phyloP scores from a whole-genome alignment of 2,113 vertebrate genomes.

The Nannobrachium achirus region DNA sequence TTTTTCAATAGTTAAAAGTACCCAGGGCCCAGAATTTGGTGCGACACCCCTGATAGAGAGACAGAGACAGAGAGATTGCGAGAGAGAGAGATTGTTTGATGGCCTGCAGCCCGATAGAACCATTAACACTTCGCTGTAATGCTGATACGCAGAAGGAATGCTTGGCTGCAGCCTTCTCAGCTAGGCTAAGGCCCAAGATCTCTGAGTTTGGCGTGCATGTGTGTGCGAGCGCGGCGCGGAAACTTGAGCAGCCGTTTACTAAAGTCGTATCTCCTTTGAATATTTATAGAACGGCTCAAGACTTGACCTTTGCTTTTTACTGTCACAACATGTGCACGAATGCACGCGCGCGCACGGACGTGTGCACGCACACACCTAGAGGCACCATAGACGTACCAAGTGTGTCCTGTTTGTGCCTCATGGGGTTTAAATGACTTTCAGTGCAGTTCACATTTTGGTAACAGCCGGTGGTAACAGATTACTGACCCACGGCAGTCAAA shows the following conservation, averaged over 20 bases:
- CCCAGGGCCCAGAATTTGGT: too few relatives aligned
- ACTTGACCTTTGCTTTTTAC: slow-evolving; percentile 62
- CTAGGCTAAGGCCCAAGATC: slow-evolving; percentile 30
- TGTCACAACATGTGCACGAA: background rate
- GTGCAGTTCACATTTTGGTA: too few relatives aligned
- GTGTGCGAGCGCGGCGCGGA: slow-evolving; percentile 18
- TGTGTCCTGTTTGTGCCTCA: too few relatives aligned
- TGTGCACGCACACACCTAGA: too few relatives aligned
- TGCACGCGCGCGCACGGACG: too few relatives aligned
- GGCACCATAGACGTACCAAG: too few relatives aligned
- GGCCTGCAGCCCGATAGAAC: slow-evolving; percentile 47
- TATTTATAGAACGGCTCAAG: slow-evolving; percentile 68
- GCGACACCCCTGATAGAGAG: too few relatives aligned
- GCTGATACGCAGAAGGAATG: slow-evolving; percentile 48
- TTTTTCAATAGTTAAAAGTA: too few relatives aligned
- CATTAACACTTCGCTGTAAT: slow-evolving; percentile 63
- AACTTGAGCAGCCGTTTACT: slow-evolving; percentile 51
- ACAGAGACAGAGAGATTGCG: background rate
- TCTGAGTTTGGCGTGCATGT: slow-evolving; percentile 12
- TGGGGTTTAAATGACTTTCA: too few relatives aligned
- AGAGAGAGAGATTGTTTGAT: slow-evolving; percentile 23
- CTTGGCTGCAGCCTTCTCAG: slow-evolving; percentile 36
- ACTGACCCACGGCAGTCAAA: too few relatives aligned
- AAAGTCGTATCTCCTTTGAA: slow-evolving; percentile 55
- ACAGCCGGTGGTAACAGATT: too few relatives aligned